Percentiles rank a stretch among this genome's conserved stretches.
Conservation (phyloP, 2,888 invertebrate species). For the Notodonta dromedarius region DNA sequence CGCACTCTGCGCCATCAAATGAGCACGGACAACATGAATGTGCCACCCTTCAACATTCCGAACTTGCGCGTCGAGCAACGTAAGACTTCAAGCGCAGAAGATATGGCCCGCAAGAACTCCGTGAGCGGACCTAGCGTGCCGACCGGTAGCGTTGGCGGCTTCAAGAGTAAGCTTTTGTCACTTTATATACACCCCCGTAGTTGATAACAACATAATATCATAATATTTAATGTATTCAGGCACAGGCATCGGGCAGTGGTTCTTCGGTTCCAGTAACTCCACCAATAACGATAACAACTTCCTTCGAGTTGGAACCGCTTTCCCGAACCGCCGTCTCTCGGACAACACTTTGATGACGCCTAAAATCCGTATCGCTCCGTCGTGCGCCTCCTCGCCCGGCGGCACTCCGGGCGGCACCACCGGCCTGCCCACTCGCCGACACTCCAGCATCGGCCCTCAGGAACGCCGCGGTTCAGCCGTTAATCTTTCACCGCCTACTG, state of each 20-base stretch:
- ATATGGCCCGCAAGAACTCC: conserved; percentile 95
- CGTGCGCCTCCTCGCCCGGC: conserved; percentile 93
- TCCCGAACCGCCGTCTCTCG: conserved; percentile 94
- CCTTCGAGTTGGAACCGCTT: conserved; percentile 91
- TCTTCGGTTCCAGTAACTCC: conserved; percentile 93
- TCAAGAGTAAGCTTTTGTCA: conserved; percentile 45
- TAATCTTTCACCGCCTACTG: conserved; percentile 95
- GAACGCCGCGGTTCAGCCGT: conserved; percentile 93
- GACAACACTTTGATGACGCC: conserved; percentile 97
- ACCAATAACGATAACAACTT: conserved; percentile 93
- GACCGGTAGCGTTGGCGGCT: conserved; percentile 55
- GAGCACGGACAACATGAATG: conserved; percentile 94
- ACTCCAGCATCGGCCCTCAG: conserved; percentile 96
- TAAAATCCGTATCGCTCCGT: conserved; percentile 94
- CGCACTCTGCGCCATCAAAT: conserved; percentile 91
- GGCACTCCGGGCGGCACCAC: conserved; percentile 88
- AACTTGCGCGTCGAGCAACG: conserved; percentile 93
- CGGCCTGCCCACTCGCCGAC: conserved; percentile 93
- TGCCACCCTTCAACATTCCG: conserved; percentile 94
- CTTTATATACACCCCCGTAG: not conserved
- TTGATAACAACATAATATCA: not conserved
- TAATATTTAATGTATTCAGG: conserved; percentile 37
- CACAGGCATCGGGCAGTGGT: conserved; percentile 89
- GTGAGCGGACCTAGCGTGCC: conserved; percentile 79
- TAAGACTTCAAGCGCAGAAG: conserved; percentile 95